Evolutionary conservation across 2,797 vertebrate species (phyloP).

Genomic region (Siniperca obscura): DNA sequence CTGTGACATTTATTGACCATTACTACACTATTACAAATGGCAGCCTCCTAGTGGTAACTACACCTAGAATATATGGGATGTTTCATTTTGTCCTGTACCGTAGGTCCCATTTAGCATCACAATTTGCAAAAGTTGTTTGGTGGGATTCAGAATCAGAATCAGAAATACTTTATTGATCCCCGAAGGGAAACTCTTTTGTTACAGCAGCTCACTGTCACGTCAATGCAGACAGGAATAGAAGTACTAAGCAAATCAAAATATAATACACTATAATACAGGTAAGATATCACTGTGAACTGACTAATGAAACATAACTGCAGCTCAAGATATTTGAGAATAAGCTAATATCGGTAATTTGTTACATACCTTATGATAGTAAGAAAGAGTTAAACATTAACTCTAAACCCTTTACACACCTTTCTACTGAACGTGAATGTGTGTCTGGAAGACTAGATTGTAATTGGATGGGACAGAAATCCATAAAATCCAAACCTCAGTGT

Average conservation of each 20-base stretch:
- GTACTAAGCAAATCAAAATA: no score
- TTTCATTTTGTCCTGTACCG: not conserved
- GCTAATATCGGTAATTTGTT: not conserved
- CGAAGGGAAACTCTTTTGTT: no score
- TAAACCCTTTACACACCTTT: not conserved
- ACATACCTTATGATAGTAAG: no score
- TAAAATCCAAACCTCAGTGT: not conserved
- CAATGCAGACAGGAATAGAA: no score
- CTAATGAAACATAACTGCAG: not conserved
- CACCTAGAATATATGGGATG: not conserved
- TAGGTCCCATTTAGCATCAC: not conserved
- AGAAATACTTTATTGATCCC: no score
- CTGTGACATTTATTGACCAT: constrained; percentile 13
- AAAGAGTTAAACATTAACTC: not conserved
- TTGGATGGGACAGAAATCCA: not conserved
- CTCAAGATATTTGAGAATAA: not conserved
- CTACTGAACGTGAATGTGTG: not conserved
- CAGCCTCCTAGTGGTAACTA: not conserved
- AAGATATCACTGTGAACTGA: not conserved
- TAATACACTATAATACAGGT: not conserved
- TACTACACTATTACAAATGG: not conserved
- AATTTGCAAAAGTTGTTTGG: not conserved
- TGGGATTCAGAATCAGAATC: no score
- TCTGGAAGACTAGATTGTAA: constrained; percentile 1
- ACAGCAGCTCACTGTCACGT: no score